Percentiles rank a stretch among this genome's conserved stretches.
Conservation (phyloP, 2,888 invertebrate species). For the Hypomecis atomaria region DNA sequence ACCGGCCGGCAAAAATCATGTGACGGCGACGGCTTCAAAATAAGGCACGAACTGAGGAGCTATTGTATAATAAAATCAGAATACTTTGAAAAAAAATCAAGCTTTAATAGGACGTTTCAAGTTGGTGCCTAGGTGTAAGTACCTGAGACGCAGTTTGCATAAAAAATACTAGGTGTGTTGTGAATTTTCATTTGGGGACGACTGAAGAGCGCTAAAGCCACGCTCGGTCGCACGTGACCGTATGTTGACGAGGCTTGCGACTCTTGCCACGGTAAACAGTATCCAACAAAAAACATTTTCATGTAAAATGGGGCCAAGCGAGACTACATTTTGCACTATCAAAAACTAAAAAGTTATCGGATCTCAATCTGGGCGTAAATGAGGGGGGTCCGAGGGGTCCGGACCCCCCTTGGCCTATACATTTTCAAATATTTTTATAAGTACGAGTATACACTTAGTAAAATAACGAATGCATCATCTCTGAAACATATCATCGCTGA, state of each 20-base stretch:
- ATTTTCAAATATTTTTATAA: no score
- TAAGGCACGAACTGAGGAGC: constrained; percentile 61
- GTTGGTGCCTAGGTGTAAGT: background rate
- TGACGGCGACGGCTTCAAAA: constrained; percentile 62
- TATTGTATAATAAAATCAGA: background rate
- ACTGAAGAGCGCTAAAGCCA: constrained; percentile 45
- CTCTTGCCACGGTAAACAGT: no score
- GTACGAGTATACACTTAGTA: no score
- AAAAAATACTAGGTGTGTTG: background rate
- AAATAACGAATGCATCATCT: no score
- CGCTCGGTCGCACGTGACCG: constrained; percentile 71
- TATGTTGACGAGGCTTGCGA: constrained; percentile 35
- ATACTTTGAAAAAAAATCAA: background rate
- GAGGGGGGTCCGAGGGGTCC: no score
- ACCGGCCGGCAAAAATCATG: constrained; percentile 56
- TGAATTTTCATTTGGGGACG: background rate
- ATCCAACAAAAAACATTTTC: no score
- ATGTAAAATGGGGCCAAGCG: no score
- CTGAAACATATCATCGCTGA: no score
- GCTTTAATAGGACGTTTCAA: background rate
- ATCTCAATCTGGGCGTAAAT: no score
- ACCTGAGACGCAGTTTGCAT: background rate
- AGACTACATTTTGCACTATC: no score
- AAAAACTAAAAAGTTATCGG: no score
- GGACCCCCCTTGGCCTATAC: no score